Evolutionary conservation across 2,797 vertebrate genomes (phyloP).

Genomic region (Gobio occitaniae): DNA sequence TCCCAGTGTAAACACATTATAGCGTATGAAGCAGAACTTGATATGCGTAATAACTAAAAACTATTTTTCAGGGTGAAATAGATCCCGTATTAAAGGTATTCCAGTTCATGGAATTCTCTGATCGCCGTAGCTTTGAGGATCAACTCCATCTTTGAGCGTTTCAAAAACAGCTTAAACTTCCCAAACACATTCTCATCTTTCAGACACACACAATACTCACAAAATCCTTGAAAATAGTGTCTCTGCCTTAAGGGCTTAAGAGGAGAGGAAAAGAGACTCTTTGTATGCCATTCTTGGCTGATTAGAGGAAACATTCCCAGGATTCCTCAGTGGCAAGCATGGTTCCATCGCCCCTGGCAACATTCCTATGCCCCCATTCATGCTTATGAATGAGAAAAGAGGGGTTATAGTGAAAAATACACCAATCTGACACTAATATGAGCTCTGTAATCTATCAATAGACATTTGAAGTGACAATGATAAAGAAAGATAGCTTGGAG

Average conservation of each 20-base stretch:
- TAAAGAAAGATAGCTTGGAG: not conserved
- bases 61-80: conserved; percentile 14
- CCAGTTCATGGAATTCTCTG: conserved; percentile 10
- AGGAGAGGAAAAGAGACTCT: conserved; percentile 70
- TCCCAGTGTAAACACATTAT: not conserved
- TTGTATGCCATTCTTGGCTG: conserved; percentile 71
- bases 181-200: conserved; percentile 48
- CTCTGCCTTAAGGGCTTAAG: conserved; percentile 45
- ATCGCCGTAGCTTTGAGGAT: conserved; percentile 31
- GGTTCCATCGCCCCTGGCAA: conserved; percentile 71
- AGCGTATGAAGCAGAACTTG: conserved; percentile 4
- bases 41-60: not conserved
- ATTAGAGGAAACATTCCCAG: conserved; percentile 74
- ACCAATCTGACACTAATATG: conserved; percentile 8
- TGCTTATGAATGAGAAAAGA: conserved; percentile 76
- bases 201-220: conserved; percentile 34
- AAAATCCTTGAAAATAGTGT: conserved; percentile 43
- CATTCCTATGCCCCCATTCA: conserved; percentile 72
- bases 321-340: conserved; percentile 73
- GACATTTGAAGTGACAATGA: not conserved
- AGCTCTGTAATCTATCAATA: not conserved
- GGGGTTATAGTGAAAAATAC: conserved; percentile 42
- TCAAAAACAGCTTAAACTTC: conserved; percentile 38
- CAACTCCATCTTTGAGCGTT: conserved; percentile 34
- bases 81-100: conserved; percentile 15